These are phyloP conservation scores for Pocota personata DNA, from an alignment of 2,888 invertebrate genomes.

Conservation along the genomic window DNA sequence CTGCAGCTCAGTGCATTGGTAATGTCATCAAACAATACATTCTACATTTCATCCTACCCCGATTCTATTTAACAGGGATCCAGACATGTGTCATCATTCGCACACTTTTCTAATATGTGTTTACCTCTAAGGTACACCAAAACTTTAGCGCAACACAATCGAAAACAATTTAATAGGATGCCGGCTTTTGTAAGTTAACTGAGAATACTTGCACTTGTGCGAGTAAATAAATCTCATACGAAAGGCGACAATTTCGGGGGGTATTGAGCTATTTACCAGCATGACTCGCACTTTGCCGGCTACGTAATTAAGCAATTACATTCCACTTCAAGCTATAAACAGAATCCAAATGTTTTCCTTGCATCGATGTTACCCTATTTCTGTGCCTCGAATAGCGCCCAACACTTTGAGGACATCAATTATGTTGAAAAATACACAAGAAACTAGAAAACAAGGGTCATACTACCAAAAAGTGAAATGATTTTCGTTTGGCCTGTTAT, in stretches of 20 bases:
- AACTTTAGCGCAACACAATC: background rate
- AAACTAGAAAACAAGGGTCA: conserved; percentile 39
- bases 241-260: background rate
- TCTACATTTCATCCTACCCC: too few species aligned
- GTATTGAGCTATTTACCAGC: background rate
- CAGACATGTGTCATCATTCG: conserved; percentile 31
- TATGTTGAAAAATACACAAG: conserved; percentile 21
- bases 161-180: background rate
- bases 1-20: too few species aligned
- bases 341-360: conserved; percentile 8
- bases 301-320: conserved; percentile 61
- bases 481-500: background rate
- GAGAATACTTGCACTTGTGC: conserved; percentile 50
- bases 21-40: too few species aligned
- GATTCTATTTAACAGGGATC: too few species aligned
- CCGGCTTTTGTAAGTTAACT: background rate
- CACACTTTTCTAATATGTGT: conserved; percentile 1
- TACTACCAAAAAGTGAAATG: conserved; percentile 15
- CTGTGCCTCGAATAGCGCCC: background rate
- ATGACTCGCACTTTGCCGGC: conserved; percentile 47
- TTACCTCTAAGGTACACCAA: background rate
- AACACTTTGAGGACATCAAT: conserved; percentile 45
- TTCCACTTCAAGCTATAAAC: conserved; percentile 2
- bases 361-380: conserved; percentile 4
- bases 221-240: background rate